Evolutionary conservation across 2,113 vertebrate genomes (phyloP).

Genomic region (Neoarius graeffei): DNA sequence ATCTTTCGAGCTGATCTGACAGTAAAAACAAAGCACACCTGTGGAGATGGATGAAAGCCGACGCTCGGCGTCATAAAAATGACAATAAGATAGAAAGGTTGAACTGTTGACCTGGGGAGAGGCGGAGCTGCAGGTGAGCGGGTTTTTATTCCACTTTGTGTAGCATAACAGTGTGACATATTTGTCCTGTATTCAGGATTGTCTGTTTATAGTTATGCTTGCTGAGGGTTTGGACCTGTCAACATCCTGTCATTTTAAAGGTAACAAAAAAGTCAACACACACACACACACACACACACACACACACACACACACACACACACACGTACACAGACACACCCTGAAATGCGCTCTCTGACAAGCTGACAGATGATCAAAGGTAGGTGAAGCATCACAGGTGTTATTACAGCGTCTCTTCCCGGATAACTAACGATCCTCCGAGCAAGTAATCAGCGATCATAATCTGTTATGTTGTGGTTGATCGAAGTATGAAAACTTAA

Average conservation of each 20-base stretch:
- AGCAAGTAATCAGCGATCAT: constrained; percentile 13
- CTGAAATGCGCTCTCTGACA: constrained; percentile 28
- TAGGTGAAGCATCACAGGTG: constrained; percentile 37
- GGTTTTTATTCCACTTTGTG: constrained; percentile 33
- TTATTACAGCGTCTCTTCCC: constrained; percentile 35
- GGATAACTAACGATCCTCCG: constrained; percentile 16
- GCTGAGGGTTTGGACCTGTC: constrained; percentile 45
- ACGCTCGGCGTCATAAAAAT: constrained; percentile 45
- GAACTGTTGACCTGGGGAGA: constrained; percentile 52
- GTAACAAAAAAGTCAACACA: constrained; percentile 24
- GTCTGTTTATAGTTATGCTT: not conserved
- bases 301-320: constrained; percentile 26
- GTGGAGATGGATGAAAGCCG: constrained; percentile 53
- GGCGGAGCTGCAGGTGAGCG: constrained; percentile 44
- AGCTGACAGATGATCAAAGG: constrained; percentile 43
- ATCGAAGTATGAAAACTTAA: not conserved
- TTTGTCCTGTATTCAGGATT: constrained; percentile 35
- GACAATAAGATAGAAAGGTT: constrained; percentile 55
- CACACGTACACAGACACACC: constrained; percentile 20
- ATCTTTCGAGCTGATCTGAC: constrained; percentile 25
- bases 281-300: constrained; percentile 17
- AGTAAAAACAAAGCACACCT: constrained; percentile 55
- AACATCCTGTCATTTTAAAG: constrained; percentile 53
- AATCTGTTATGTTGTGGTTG: constrained; percentile 38
- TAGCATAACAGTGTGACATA: constrained; percentile 33